Evolutionary conservation across 2,113 vertebrate genomes (phyloP), one percentile per base, ranked within the genome.

Genomic region (Hydrochoerus hydrochaeris): DNA sequence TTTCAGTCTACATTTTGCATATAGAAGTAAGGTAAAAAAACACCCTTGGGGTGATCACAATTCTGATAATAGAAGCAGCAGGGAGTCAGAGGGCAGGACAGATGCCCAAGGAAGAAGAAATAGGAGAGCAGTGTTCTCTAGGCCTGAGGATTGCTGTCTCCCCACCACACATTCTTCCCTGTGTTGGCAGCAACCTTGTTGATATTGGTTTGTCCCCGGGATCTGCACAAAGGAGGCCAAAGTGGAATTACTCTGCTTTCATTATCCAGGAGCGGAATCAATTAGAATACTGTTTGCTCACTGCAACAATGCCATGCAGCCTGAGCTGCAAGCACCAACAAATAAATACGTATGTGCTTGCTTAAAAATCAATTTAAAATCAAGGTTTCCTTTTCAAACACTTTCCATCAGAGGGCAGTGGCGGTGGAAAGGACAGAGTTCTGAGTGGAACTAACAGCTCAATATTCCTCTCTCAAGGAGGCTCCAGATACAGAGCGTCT

Each of bases 361-460:
- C 98, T 99, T 98, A 98, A 98, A 99, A 98, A 98, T 98, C 98
- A 98, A 97, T 97, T 97, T 89, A 90, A 95, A 98, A 97, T 98
- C 97, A 97, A 98, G 97, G 97, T 98, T 98, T 98, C 97, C 93
- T 98, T 98, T 98, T 95, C 95, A 97, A 98, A 97, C 92, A 95
- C 97, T 98, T 95, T 90, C 96, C 85, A 91, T 44, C 92, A 89
- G 60, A 90, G 41, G 35, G 67, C 46, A 6, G 38, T 0, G 8
- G 38, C 10, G 20, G 30, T 0, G 0, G 41, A 69, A 22, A 0
- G 4, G 88, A 80, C 78, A 82, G 78, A 71, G 58, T 92, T 94
- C 88, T 83, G 96, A 96, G 87, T 41, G 95, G 93, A 78, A 57
- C 96, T 95, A 96, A 90, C 96, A 91, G 93, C 96, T 87, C 93